Evolutionary conservation across 1,140 invertebrate genomes (phyloP), one percentile per base, ranked within the genome.

Genomic region (Drosophila parvula): DNA sequence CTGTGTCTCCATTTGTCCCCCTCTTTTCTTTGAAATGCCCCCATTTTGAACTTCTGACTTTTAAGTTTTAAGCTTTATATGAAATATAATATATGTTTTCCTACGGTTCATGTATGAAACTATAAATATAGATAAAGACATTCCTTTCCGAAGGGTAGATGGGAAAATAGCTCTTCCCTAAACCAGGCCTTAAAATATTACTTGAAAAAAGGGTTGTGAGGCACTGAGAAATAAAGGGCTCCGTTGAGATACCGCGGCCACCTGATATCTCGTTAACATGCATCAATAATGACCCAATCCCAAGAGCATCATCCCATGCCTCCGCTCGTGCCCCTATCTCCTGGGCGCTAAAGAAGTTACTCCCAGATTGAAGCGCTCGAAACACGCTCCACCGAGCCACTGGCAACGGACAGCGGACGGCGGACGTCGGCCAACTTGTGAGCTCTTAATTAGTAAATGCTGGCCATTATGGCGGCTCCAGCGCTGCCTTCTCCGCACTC

Each of bases 391-490:
- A 61, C 44, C 73, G 61, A 43, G 71, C 64, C 41, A 48, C 61
- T 64, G 62, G 61, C 74, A 41, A 55, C 74, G 62, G 65, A 68
- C 67, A 28, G 41, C 18, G 14, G 58, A 62, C 63, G 8, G 10
- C 16, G 58, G 48, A 47, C 48, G 62, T 10, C 48, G 34, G 65
- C 48, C 28, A 84, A 84, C 73, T 86, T 83, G 83, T 83, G 83
- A 86, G 83, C 83, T 86, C 83, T 86, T 86, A 86, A 86, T 86
- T 86, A 86, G 83, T 86, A 86, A 86, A 86, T 86, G 79, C 76
- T 82, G 76, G 71, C 83, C 83, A 86, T 86, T 88, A 86, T 88
- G 84, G 79, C 77, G 83, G 71, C 67, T 75, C 59, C 78, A 61
- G 44, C 14, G 28, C 28, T 27, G 12, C 14, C 0, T 6, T 14